Evolutionary conservation across 2,797 vertebrate species (phyloP), one percentile per base, ranked within the genome.

Genomic region (Simalia tracyae): DNA sequence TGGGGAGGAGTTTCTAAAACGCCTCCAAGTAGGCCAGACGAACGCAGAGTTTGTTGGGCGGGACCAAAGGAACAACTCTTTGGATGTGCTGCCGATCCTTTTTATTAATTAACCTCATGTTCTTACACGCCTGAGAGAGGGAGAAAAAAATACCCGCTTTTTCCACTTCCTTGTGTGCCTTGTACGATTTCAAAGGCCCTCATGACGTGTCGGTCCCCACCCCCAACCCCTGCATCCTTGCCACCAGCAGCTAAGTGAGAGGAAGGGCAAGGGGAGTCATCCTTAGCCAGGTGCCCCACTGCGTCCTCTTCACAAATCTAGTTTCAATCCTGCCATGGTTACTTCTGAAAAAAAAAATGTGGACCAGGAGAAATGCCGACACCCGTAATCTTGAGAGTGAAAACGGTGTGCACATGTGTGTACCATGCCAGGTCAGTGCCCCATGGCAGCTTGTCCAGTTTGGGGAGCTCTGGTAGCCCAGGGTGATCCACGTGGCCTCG

Each of bases 221-320:
- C 56, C 22, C 22, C 17, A 36, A 24, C 5, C 11, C 66, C 14
- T 2, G 17, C 24, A 9, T 17, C 12, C 5, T 19, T 42, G 42
- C 64, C 59, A 66, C 59, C 12, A 31, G 46, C 22, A 3, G 15
- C 57, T 56, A 26, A 66, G 22, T 6, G 10, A 63, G 42, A 28
- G 84, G 68, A 84, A 54, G 68, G 59, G 26, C 19, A 72, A 64
- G 72, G 59, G 84, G 91, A 92, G 72, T 84, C 91, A 84, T 92
- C 63, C 87, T 50, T 64, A 86, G 5, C 28, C 60, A n/a, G 28
- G 14, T 59, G 57, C 46, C 50, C 60, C 46, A 84, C 12, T 59
- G 42, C 60, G 54, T 81, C 46, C 57, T 88, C 72, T 64, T 50
- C 68, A 88, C 57, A 15, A 68, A 19, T 84, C 68, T 91, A 63